These are phyloP conservation scores for Myotis pilosus DNA, from an alignment of 2,797 vertebrate genomes.

Conservation along the genomic window DNA sequence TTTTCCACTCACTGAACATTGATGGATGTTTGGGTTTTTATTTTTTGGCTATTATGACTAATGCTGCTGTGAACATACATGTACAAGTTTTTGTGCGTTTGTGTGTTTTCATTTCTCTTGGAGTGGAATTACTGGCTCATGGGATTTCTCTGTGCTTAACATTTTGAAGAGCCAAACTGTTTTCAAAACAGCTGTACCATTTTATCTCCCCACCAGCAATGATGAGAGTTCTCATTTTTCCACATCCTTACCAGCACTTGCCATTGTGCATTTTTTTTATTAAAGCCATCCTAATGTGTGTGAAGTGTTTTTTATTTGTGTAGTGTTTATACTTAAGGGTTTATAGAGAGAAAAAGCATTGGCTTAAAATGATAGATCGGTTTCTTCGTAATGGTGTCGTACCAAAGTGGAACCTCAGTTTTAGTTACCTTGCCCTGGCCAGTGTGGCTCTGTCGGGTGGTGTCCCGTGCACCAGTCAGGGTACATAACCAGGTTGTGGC, in stretches of 20 bases:
- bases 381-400: not conserved
- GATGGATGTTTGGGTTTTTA: not conserved
- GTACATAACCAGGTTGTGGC: too few species aligned
- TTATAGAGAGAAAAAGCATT: not conserved
- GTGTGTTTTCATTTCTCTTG: not conserved
- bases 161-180: not conserved
- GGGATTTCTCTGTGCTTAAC: not conserved
- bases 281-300: not conserved
- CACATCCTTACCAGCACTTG: not conserved
- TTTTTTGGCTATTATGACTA: not conserved
- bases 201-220: not conserved
- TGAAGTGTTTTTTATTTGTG: conserved; percentile 20
- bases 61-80: not conserved
- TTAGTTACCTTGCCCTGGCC: not conserved
- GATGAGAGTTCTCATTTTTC: not conserved
- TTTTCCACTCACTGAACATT: not conserved
- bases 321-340: not conserved
- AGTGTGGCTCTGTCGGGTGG: too few species aligned
- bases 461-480: too few species aligned
- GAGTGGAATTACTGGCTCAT: not conserved
- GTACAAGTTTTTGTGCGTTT: not conserved
- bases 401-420: not conserved
- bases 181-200: not conserved
- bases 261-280: not conserved
- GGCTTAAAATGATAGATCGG: conserved; percentile 23